Evolutionary conservation across 2,888 invertebrate species (phyloP), one percentile per base, ranked within the genome.

Genomic region (Notocelia uddmanniana): DNA sequence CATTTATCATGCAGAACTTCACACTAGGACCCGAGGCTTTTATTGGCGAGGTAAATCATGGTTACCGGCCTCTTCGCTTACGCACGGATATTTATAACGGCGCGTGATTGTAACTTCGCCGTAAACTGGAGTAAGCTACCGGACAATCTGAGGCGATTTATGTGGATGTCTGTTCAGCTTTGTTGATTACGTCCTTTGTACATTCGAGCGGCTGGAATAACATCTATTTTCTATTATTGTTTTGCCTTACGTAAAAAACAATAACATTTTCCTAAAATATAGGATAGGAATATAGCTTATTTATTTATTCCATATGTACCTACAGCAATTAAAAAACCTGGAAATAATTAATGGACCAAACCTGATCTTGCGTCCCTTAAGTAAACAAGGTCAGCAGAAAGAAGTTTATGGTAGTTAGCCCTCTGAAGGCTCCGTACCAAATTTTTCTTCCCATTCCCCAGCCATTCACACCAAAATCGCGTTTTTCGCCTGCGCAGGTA

Each of bases 41-140:
- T 70, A 70, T 70, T 59, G 64, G 70, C 37, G 18, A 52, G 10
- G 70, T 70, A 70, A 66, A 66, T 70, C 64, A 66, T 66, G 58
- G 64, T 15, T 41, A 60, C 68, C 52, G 31, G 70, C 70, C 23
- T 21, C 70, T 59, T 64, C 70, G 64, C 52, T 70, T 70, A 70
- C 70, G 70, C 70, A 52, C 31, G 15, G 68, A 57, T 66, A 70
- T 70, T 70, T 66, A 59, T 66, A 70, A 66, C 58, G 68, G 58
- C 37, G 13, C 21, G 69, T 48, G 70, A 70, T 70, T 66, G 64
- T 66, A 66, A 59, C 70, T 64, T 58, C 62, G 55, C 69, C 58
- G 70, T 41, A 70, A 66, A 70, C 64, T 70, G 58, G 64, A 69
- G 62, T 69, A 69, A 62, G 69, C 54, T 62, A 62, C 54, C 45